Base-by-base conservation (phyloP, 2,888 invertebrate species). In the Lacanobia oleracea region DNA sequence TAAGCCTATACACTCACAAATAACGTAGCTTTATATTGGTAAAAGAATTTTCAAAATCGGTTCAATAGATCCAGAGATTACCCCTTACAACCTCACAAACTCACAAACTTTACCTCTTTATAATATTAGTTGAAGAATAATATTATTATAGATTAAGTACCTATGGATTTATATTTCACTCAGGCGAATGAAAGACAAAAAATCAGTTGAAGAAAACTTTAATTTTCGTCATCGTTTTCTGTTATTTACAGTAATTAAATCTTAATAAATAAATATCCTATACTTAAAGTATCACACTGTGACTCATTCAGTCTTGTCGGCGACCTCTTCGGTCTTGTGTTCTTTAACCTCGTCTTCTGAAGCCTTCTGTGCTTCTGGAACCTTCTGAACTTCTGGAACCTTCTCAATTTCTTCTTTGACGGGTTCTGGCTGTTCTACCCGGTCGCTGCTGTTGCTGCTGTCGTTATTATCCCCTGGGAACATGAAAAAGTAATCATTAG, bases 261-360 rank as follows among this genome's bases (percentile, higher is more conserved):
- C 74, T 79, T 88, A 87, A 86, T 77, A 81, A 87, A 87, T 88
- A 81, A 88, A 87, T 90, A 87, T 64, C 81, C 87, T 87, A 88
- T 18, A 75, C 80, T 78, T 85, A 78, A 81, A 70, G 61, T 88
- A 92, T 91, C 91, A 90, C 92, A 90, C 90, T 91, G 89, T 81
- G 91, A 92, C 89, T 91, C 90, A 92, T 90, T 94, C 93, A 94
- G 94, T 92, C 94, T 94, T 94, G 50, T 91, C 88, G 76, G 78
- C 79, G 82, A 87, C 86, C 79, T 79, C 73, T 62, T 85, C 86
- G 63, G 85, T 82, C 77, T 85, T 88, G 70, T 82, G 79, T 73
- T 80, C 82, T 76, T 87, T 81, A 27, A 76, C 70, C 72, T 86
- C 83, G 66, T 86, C 78, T 79, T 83, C 87, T 72, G 75, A 81